Conservation (phyloP, 2,797 vertebrate species). For the Ctenosaura bakeri region DNA sequence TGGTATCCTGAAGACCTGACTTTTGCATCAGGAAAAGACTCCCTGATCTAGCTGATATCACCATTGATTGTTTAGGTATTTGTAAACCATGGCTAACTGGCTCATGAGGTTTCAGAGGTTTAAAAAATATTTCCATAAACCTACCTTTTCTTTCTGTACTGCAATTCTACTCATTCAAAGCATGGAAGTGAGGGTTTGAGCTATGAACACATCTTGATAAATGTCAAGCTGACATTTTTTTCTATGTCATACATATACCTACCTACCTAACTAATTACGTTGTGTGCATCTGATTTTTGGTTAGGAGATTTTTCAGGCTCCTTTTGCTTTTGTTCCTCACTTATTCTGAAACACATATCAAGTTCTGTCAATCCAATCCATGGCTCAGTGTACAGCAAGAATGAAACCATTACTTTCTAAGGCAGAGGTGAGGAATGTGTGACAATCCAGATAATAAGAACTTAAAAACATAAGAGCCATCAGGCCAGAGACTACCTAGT, state of each 20-base stretch:
- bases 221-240: background rate
- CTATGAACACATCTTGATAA: background rate
- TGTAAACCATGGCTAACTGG: background rate
- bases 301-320: background rate
- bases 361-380: background rate
- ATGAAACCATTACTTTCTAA: too few species aligned
- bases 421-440: too few species aligned
- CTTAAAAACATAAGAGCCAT: too few species aligned
- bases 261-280: background rate
- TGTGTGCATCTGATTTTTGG: background rate
- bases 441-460: too few species aligned
- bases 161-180: background rate
- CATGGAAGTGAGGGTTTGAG: background rate
- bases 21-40: background rate
- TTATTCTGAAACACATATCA: background rate
- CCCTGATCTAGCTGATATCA: background rate
- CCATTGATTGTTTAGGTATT: background rate
- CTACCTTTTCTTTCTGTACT: background rate
- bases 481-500: too few species aligned
- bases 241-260: background rate
- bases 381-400: background rate
- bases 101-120: background rate
- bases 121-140: background rate
- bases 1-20: background rate
- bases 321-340: background rate